Base-by-base conservation (phyloP, 1,140 invertebrate genomes). In the Coenobita brevimanus region DNA sequence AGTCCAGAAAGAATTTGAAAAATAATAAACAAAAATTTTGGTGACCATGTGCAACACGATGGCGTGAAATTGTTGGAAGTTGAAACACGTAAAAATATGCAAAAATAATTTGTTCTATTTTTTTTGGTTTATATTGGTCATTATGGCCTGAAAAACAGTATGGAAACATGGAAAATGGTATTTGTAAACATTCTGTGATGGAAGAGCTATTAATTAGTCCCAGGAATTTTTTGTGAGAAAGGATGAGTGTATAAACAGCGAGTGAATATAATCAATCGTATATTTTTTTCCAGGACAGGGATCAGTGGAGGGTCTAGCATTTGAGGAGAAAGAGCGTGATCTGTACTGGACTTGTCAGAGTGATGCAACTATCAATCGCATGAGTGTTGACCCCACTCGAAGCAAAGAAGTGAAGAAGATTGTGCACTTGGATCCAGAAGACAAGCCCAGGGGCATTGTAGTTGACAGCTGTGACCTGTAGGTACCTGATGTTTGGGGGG, bases 281-380 rank as follows among this genome's bases (percentile, higher is more conserved):
- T 83, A 13, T 71, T 81, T 82, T 54, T 2, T 21, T 33, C 27
- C 85, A 93, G 95, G 94, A 85, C 95, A 95, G 93, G 96, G 96
- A 2, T 95, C 96, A 0, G 96, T 97, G 0, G 97, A 98, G 93
- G 97, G 97, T 21, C 92, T 98, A 90, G 95, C 96, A 27, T 97
- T 94, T 92, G 96, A 97, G 90, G 92, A 93, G 62, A 91, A 94
- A 0, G 93, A 95, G 62, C 93, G 94, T 82, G 93, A 95, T 69
- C 92, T 98, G 0, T 98, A 97, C 92, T 98, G 96, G 96, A 98
- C 97, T 2, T 97, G 96, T 90, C 96, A 96, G 91, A 96, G 95
- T 91, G 95, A 96, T 92, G 95, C 96, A 0, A 95, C 95, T 3
- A 95, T 97, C 41, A 95, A 94, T 82, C 93, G 94, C 88, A 93